These are phyloP conservation scores for Pseudopodoces humilis DNA, from an alignment of 2,113 vertebrate genomes.

Conservation along the genomic window DNA sequence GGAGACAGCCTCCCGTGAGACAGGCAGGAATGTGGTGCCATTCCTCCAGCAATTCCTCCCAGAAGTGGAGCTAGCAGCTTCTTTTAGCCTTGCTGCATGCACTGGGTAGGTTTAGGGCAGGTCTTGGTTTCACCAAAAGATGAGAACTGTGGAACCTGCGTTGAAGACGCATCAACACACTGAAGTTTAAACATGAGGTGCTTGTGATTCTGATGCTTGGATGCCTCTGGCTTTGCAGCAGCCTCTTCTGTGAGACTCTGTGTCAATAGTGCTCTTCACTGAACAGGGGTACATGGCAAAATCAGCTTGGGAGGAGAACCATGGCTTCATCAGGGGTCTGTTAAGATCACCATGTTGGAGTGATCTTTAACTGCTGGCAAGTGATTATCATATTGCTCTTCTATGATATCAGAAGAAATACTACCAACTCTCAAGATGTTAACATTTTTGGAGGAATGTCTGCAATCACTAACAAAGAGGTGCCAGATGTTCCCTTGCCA, in stretches of 20 bases:
- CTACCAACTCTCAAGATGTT: background rate
- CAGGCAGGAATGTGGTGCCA: background rate
- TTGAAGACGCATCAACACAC: background rate
- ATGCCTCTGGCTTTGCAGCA: background rate
- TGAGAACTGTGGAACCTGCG: background rate
- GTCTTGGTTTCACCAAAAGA: background rate
- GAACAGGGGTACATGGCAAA: background rate
- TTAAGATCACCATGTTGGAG: background rate
- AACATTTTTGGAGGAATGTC: background rate
- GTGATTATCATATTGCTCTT: background rate
- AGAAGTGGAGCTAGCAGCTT: background rate
- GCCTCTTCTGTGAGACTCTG: background rate
- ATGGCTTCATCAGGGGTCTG: background rate
- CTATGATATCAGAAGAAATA: background rate
- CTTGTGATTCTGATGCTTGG: background rate
- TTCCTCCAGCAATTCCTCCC: constrained; percentile 38
- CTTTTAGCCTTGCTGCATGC: background rate
- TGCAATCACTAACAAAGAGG: background rate
- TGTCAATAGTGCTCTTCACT: background rate
- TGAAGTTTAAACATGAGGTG: background rate
- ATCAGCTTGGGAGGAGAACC: background rate
- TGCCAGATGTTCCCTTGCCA: background rate
- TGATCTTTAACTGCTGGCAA: background rate
- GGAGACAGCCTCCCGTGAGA: background rate
- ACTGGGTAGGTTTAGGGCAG: background rate